Evolutionary conservation across 2,113 vertebrate species (phyloP).

Genomic region (Tapirus terrestris): DNA sequence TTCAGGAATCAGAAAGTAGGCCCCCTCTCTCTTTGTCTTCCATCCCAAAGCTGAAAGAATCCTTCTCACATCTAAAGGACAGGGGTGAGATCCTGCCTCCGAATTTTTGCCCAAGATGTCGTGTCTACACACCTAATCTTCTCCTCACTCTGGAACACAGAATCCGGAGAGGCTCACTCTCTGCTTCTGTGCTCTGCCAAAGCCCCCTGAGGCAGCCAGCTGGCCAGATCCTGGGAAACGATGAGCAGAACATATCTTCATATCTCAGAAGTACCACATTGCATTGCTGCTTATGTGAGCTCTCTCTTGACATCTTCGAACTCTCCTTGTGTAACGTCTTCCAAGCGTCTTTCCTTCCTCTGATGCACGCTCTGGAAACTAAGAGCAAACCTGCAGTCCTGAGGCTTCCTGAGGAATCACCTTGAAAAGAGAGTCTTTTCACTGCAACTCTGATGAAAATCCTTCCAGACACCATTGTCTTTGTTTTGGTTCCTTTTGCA

Average conservation of each 20-base stretch:
- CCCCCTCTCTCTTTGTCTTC: background rate
- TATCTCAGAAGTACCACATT: background rate
- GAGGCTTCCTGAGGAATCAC: background rate
- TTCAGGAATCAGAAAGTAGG: background rate
- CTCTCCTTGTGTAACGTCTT: background rate
- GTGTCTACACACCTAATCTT: background rate
- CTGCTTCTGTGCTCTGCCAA: background rate
- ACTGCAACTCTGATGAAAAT: background rate
- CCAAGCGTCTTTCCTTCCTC: background rate
- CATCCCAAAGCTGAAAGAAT: background rate
- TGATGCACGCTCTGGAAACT: slow-evolving; percentile 1
- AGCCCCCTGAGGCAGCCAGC: background rate
- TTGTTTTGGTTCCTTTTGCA: slow-evolving; percentile 9
- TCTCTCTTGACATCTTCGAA: background rate
- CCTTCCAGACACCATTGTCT: background rate
- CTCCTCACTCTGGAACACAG: background rate
- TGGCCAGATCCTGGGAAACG: background rate
- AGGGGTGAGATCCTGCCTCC: background rate
- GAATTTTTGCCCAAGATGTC: background rate
- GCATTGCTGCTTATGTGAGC: background rate
- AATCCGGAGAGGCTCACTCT: background rate
- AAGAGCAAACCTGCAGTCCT: background rate
- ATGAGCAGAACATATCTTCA: background rate
- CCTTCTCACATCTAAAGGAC: background rate
- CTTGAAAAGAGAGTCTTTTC: background rate